phyloP scores from a whole-genome alignment of 2,113 vertebrate genomes.

The Elaphurus davidianus region DNA sequence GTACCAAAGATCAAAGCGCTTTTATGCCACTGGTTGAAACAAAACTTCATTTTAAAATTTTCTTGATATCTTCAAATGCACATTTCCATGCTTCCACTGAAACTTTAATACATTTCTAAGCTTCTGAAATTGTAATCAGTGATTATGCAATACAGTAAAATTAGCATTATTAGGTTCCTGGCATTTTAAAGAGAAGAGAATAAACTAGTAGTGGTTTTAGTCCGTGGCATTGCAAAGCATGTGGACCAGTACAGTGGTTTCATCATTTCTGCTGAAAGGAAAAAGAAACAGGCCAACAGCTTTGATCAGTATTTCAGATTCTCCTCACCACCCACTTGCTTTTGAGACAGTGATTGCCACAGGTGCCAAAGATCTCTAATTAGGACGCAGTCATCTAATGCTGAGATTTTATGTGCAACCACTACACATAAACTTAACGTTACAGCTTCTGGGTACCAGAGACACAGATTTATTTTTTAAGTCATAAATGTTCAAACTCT shows the following conservation, averaged over 20 bases:
- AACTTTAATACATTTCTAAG: not conserved
- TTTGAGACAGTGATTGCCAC: not conserved
- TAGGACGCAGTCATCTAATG: not conserved
- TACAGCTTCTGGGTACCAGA: not conserved
- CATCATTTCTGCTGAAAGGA: not conserved
- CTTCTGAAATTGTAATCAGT: not conserved
- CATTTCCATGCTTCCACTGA: not conserved
- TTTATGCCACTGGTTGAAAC: not conserved
- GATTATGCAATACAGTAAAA: not conserved
- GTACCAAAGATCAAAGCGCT: not conserved
- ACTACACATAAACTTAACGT: no score
- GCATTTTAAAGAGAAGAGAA: not conserved
- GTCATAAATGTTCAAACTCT: not conserved
- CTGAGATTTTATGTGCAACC: not conserved
- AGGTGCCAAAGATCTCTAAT: not conserved
- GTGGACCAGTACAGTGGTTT: not conserved
- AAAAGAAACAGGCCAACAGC: not conserved
- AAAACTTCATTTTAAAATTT: not conserved
- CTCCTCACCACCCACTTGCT: not conserved
- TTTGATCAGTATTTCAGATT: not conserved
- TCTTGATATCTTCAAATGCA: not conserved
- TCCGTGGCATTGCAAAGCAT: rapidly evolving
- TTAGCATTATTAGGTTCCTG: not conserved
- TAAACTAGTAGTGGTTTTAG: not conserved
- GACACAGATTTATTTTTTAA: not conserved